Percentiles rank a stretch among this genome's conserved stretches.
phyloP scores from a whole-genome alignment of 2,888 invertebrate genomes.

The Cosmorhoe ocellata region DNA sequence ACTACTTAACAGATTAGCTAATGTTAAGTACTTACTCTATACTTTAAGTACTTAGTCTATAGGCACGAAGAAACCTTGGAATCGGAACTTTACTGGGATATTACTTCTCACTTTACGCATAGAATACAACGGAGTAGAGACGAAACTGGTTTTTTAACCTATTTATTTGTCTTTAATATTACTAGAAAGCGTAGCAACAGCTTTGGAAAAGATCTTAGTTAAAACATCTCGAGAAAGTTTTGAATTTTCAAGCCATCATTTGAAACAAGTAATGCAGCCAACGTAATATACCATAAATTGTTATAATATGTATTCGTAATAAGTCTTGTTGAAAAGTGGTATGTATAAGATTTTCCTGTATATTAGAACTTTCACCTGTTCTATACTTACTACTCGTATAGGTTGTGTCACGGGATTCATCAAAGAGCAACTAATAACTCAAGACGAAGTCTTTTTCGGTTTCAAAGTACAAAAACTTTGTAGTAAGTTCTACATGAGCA shows the following conservation, averaged over 20 bases:
- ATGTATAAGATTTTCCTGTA: too few relatives aligned
- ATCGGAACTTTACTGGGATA: slow-evolving; percentile 14
- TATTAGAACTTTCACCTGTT: not conserved
- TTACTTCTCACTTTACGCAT: slow-evolving; percentile 14
- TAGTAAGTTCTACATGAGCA: slow-evolving; percentile 13
- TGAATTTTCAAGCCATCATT: too few relatives aligned
- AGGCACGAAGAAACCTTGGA: slow-evolving; percentile 1
- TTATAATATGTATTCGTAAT: too few relatives aligned
- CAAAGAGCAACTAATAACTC: slow-evolving; percentile 16
- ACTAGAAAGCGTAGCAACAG: too few relatives aligned
- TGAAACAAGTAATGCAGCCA: too few relatives aligned
- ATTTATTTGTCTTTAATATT: too few relatives aligned
- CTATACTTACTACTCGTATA: not conserved
- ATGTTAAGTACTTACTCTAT: not conserved
- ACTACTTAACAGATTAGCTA: slow-evolving; percentile 6
- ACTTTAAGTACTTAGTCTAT: not conserved
- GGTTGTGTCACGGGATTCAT: slow-evolving; percentile 9
- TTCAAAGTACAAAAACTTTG: slow-evolving; percentile 19
- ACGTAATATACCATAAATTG: too few relatives aligned
- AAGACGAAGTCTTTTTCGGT: slow-evolving; percentile 12
- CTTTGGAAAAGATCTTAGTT: too few relatives aligned
- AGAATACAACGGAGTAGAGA: not conserved
- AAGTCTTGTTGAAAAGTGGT: too few relatives aligned
- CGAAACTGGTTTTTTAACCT: not conserved
- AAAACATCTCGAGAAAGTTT: too few relatives aligned